These are phyloP conservation scores for Coracopsis vasa DNA, from an alignment of 2,113 vertebrate genomes.

Conservation along the genomic window DNA sequence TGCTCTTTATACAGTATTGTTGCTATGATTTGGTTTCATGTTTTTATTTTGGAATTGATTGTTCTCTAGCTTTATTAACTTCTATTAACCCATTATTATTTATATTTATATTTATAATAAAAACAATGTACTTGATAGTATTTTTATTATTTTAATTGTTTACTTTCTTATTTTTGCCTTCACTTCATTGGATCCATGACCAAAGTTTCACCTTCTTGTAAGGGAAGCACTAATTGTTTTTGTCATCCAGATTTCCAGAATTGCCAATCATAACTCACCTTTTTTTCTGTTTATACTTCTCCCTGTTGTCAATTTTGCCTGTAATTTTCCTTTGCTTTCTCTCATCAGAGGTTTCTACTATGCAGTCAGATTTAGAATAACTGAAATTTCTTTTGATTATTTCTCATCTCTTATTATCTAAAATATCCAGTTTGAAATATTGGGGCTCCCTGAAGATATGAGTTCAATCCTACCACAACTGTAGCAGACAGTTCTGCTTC, in stretches of 20 bases:
- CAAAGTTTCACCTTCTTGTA: not conserved
- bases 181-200: not conserved
- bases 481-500: not conserved
- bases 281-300: not conserved
- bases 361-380: not conserved
- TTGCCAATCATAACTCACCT: not conserved
- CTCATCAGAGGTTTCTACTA: not conserved
- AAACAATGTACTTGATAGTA: not conserved
- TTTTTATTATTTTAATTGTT: not conserved
- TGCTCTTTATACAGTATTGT: not conserved
- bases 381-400: not conserved
- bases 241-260: not conserved
- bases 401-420: not conserved
- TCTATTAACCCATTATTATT: not conserved
- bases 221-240: not conserved
- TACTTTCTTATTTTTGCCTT: not conserved
- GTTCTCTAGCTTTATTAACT: not conserved
- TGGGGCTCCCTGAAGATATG: not conserved
- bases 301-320: not conserved
- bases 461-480: not conserved
- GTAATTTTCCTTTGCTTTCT: not conserved
- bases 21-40: not conserved
- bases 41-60: not conserved
- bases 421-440: not conserved
- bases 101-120: not conserved